Evolutionary conservation across 2,888 invertebrate species (phyloP).

Genomic region (Desoria tigrina): DNA sequence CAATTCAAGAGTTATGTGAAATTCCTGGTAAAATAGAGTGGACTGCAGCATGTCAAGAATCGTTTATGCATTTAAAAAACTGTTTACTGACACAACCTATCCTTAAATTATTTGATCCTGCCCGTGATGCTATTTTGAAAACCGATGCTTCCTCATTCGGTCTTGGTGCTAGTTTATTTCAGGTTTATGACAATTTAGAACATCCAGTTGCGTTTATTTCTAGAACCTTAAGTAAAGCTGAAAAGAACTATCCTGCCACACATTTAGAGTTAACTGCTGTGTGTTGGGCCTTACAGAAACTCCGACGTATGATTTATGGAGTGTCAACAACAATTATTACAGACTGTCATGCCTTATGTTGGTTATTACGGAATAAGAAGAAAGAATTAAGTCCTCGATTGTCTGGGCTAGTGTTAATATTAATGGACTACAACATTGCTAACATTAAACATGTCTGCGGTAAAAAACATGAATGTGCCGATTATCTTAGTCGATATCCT

Average conservation of each 20-base stretch:
- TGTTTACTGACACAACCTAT: background rate
- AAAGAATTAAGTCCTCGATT: slow-evolving; percentile 5
- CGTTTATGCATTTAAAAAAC: background rate
- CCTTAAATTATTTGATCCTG: background rate
- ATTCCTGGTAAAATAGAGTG: background rate
- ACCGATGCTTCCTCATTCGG: background rate
- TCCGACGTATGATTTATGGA: background rate
- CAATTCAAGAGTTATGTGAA: background rate
- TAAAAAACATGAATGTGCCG: background rate
- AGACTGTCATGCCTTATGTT: background rate
- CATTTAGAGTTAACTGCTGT: background rate
- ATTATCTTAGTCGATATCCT: slow-evolving; percentile 1
- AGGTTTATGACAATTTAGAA: background rate
- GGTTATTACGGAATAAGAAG: background rate
- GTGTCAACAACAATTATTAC: background rate
- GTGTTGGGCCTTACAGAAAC: background rate
- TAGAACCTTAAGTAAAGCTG: background rate
- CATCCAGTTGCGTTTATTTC: background rate
- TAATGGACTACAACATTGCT: slow-evolving; percentile 3
- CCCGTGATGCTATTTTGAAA: background rate
- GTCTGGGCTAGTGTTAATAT: background rate
- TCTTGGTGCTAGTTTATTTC: background rate
- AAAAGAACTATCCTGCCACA: background rate
- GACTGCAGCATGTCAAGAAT: background rate
- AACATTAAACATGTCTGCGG: background rate